A percentile compares a stretch with the other conserved stretches of the same genome.
phyloP scores from a whole-genome alignment of 2,888 invertebrate species.

The Colostygia pectinataria region DNA sequence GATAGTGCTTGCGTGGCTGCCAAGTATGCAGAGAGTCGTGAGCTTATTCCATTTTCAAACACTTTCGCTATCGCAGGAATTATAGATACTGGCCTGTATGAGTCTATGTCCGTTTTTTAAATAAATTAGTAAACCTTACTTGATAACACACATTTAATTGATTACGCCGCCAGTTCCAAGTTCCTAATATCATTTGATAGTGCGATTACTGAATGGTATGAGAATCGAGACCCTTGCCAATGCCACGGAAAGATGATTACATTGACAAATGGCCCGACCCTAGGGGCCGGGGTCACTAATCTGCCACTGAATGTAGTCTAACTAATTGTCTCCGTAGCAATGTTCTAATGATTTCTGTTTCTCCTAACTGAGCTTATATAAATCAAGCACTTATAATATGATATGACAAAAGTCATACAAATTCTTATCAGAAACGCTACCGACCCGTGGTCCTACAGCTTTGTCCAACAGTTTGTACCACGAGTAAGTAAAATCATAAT shows the following conservation, averaged over 20 bases:
- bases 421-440: background rate
- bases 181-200: slow-evolving; percentile 47
- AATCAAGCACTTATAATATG: slow-evolving; percentile 3
- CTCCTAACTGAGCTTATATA: slow-evolving; percentile 5
- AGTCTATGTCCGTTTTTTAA: too few species aligned
- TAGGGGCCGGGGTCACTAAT: slow-evolving; percentile 56
- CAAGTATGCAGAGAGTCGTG: too few species aligned
- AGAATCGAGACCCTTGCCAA: slow-evolving; percentile 49
- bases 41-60: too few species aligned
- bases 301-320: slow-evolving; percentile 59
- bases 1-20: too few species aligned
- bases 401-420: too few species aligned
- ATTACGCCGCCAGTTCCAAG: slow-evolving; percentile 15
- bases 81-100: too few species aligned
- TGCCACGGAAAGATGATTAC: slow-evolving; percentile 68
- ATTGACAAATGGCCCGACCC: slow-evolving; percentile 64
- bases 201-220: slow-evolving; percentile 51
- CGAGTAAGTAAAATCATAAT: too few species aligned
- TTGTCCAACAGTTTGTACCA: too few species aligned
- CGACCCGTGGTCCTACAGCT: too few species aligned
- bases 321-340: slow-evolving; percentile 61
- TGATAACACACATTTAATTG: slow-evolving; percentile 8
- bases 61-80: too few species aligned
- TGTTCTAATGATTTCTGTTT: slow-evolving; percentile 33
- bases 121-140: background rate